Evolutionary conservation across 2,113 vertebrate species (phyloP).

Genomic region (Scomber japonicus): DNA sequence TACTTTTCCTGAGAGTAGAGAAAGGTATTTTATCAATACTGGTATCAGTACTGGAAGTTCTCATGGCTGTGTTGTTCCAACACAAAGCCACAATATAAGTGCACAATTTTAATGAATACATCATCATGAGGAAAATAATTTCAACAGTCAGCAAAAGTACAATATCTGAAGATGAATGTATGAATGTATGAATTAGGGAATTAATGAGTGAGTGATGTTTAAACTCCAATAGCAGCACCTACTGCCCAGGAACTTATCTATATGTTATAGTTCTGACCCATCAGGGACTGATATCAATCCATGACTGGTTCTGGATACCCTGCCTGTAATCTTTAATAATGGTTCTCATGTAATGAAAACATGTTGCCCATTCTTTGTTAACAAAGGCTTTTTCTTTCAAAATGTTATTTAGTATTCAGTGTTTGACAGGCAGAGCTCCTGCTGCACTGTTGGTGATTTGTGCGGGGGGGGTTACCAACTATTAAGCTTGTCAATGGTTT

Average conservation of each 20-base stretch:
- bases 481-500: not conserved
- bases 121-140: not conserved
- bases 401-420: slow-evolving; percentile 31
- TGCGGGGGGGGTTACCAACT: slow-evolving; percentile 5
- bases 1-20: not conserved
- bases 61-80: no score
- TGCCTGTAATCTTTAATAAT: slow-evolving; percentile 28
- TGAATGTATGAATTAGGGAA: no score
- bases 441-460: slow-evolving; percentile 4
- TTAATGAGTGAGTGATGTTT: not conserved
- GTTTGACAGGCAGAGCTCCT: slow-evolving; percentile 11
- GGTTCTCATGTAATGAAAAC: slow-evolving; percentile 17
- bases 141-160: not conserved
- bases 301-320: not conserved
- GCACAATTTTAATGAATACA: no score
- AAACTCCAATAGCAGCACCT: not conserved
- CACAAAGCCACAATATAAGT: no score
- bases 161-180: not conserved
- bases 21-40: no score
- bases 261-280: not conserved
- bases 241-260: not conserved
- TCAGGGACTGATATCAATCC: not conserved
- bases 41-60: no score
- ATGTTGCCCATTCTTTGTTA: slow-evolving; percentile 14
- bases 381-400: slow-evolving; percentile 29